Base-by-base conservation (phyloP, 2,888 invertebrate species). In the Entomobrya proxima region DNA sequence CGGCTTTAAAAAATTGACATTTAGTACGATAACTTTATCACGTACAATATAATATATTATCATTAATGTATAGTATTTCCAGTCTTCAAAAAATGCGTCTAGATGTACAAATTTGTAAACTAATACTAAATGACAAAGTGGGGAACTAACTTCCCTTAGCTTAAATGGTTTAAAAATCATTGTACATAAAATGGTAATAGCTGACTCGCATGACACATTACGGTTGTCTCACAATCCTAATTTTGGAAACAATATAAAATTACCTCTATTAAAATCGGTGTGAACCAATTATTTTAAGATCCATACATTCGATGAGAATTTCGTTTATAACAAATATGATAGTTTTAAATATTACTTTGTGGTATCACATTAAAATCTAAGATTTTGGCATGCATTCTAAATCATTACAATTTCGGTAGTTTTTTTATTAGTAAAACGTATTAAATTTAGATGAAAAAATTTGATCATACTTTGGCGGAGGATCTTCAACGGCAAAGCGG, bases 381-480 rank as follows among this genome's bases (percentile, higher is more conserved):
- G 75, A 75, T 75, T 81, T 74, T 81, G 81, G 58, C 81, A 80
- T 80, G 35, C 15, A 67, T 37, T 37, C 24, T 69, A n/a, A 52
- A 55, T 75, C 2, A 5, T 47, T 55, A 61, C 61, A 77, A 21
- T 40, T 2, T n/a, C 30, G 30, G 7, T 15, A 24, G 32, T 11
- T 61, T 15, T 9, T 3, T 35, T 15, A 18, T 77, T 76, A 86
- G 27, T 86, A 86, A 64, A 86, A 86, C 11, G 86, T 86, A 58
- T 86, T 86, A 40, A 80, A 75, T 67, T 86, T 87, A 4, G 87
- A 87, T 13, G 85, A 85, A 72, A 87, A 87, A 61, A 87, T 86
- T 27, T 82, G 82, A 40, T 87, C 87, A 40, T 87, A 87, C 44
- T 87, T 86, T 9, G 87, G 87, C 18, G 88, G 88, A 9, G 86